Conservation (phyloP, 2,113 vertebrate species). For the Campylomormyrus numenius region DNA sequence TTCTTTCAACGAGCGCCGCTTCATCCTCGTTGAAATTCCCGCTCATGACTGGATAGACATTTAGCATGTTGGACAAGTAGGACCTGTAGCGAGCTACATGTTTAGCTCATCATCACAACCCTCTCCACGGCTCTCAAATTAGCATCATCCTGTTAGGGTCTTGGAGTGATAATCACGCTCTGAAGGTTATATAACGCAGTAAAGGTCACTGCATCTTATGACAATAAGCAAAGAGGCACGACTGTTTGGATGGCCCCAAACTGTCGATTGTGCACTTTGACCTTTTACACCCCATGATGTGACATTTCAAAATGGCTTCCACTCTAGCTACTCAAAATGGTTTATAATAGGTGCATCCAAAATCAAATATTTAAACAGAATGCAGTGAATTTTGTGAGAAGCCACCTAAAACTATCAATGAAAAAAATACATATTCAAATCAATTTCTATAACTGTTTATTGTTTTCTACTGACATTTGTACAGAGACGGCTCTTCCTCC, state of each 20-base stretch:
- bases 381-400: neutral
- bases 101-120: slow-evolving; percentile 57
- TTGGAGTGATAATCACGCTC: slow-evolving; percentile 61
- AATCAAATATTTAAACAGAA: neutral
- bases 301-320: neutral
- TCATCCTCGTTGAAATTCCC: slow-evolving; percentile 43
- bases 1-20: slow-evolving; percentile 16
- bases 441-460: neutral
- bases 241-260: slow-evolving; percentile 48
- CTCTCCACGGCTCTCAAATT: slow-evolving; percentile 61
- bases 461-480: neutral
- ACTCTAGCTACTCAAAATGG: neutral
- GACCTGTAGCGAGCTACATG: slow-evolving; percentile 44
- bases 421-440: neutral
- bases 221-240: slow-evolving; percentile 40
- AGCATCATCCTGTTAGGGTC: slow-evolving; percentile 60
- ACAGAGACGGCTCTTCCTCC: neutral
- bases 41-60: slow-evolving; percentile 55
- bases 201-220: slow-evolving; percentile 56
- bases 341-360: neutral
- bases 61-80: slow-evolving; percentile 51
- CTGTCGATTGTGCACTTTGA: slow-evolving; percentile 50
- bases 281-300: slow-evolving; percentile 28
- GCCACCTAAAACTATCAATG: neutral
- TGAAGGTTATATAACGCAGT: slow-evolving; percentile 57